Evolutionary conservation across 2,888 invertebrate species (phyloP).

Genomic region (Rotaria magnacalcarata): DNA sequence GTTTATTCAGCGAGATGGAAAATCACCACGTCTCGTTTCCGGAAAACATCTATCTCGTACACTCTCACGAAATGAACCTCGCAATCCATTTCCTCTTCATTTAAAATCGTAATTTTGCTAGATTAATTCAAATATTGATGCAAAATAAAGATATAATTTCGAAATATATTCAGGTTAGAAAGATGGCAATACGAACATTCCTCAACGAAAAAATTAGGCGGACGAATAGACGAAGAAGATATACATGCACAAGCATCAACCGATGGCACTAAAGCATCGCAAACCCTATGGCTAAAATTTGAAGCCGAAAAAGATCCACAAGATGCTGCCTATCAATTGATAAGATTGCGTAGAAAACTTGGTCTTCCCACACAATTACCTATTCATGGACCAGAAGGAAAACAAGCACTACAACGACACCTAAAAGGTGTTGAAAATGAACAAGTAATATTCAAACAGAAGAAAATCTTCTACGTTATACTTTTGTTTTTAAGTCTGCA

Average conservation of each 20-base stretch:
- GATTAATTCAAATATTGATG: too few relatives aligned
- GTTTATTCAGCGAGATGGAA: background rate
- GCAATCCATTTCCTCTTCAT: background rate
- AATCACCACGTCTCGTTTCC: background rate
- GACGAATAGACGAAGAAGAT: background rate
- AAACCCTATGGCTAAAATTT: background rate
- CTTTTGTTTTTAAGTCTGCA: background rate
- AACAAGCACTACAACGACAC: conserved; percentile 34
- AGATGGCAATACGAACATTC: background rate
- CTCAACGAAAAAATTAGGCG: background rate
- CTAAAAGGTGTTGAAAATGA: conserved; percentile 28
- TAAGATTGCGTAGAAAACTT: conserved; percentile 39
- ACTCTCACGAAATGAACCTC: background rate
- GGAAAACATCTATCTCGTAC: background rate
- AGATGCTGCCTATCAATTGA: conserved; percentile 40
- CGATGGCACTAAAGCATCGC: background rate
- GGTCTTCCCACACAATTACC: conserved; percentile 40
- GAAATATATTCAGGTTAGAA: background rate
- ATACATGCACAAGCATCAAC: background rate
- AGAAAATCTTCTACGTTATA: too few relatives aligned
- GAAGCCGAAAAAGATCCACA: conserved; percentile 28
- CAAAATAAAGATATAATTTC: too few relatives aligned
- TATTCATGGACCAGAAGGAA: conserved; percentile 36
- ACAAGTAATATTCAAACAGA: background rate
- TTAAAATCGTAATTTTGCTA: background rate